phyloP scores from a whole-genome alignment of 2,113 vertebrate genomes.

The Hoplias malabaricus region DNA sequence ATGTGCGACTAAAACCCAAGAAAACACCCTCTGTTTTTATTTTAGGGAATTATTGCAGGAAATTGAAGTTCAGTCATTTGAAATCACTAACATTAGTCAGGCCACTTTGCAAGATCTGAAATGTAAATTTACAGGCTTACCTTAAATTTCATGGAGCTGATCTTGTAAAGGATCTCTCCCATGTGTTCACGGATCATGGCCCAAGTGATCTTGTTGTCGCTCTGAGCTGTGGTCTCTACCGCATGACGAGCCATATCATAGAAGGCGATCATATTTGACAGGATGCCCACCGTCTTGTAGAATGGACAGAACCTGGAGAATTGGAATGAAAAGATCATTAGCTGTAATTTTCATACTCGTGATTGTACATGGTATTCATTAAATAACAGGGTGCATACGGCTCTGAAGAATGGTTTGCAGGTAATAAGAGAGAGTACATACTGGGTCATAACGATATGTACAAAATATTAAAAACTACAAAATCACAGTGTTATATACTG shows the following conservation, averaged over 20 bases:
- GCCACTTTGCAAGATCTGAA: no score
- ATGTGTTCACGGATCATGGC: constrained; percentile 93
- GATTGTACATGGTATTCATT: background rate
- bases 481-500: no score
- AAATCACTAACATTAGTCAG: no score
- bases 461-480: no score
- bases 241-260: constrained; percentile 97
- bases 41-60: no score
- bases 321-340: background rate
- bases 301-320: constrained; percentile 91
- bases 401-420: no score
- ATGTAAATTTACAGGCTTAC: constrained; percentile 61
- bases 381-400: background rate
- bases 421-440: no score
- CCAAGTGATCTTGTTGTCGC: constrained; percentile 98
- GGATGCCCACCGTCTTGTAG: constrained; percentile 96
- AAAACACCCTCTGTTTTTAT: no score
- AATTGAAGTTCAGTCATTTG: no score
- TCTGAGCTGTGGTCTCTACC: constrained; percentile 96
- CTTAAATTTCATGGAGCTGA: constrained; percentile 99
- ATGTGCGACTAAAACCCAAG: no score
- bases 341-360: background rate
- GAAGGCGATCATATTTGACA: constrained; percentile 94
- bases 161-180: constrained; percentile 92
- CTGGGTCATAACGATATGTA: no score